Conservation (phyloP, 1,140 invertebrate genomes). For the Ceratina australensis region DNA sequence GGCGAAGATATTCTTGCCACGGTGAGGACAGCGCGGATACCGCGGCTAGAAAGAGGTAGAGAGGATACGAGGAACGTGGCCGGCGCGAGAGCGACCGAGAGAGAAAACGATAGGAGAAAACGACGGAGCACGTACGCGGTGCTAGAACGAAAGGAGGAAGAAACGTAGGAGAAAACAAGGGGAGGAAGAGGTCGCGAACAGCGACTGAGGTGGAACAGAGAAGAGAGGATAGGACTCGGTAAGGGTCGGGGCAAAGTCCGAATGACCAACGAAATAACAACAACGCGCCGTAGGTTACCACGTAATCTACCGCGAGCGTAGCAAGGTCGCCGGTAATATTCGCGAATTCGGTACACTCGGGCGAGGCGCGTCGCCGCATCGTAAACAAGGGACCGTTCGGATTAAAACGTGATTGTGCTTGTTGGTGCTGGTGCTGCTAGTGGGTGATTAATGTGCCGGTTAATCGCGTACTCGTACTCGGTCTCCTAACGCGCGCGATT, state of each 20-base stretch:
- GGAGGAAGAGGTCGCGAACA: constrained; percentile 1
- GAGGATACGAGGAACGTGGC: not conserved
- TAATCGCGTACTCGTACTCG: constrained; percentile 8
- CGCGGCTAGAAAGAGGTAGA: constrained; percentile 3
- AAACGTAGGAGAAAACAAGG: not conserved
- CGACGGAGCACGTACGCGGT: constrained; percentile 7
- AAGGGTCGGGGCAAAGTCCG: not conserved
- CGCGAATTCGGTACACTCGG: not conserved
- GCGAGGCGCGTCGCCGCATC: constrained; percentile 20
- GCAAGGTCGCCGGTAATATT: not conserved
- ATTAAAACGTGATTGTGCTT: constrained; percentile 54
- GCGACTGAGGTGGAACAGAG: constrained; percentile 23
- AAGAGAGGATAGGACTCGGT: not conserved
- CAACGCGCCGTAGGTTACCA: no score
- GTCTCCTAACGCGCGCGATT: not conserved
- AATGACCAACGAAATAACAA: no score
- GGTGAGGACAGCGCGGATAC: constrained; percentile 42
- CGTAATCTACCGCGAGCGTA: not conserved
- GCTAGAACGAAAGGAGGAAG: constrained; percentile 6
- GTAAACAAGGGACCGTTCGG: constrained; percentile 9
- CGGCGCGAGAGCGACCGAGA: not conserved
- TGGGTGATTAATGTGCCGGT: constrained; percentile 56
- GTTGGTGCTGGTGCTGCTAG: constrained; percentile 50
- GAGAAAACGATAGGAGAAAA: not conserved
- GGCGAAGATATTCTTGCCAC: constrained; percentile 39